These are phyloP conservation scores for Cyphomyrus plagiostoma DNA, from an alignment of 2,113 vertebrate genomes.

Conservation along the genomic window DNA sequence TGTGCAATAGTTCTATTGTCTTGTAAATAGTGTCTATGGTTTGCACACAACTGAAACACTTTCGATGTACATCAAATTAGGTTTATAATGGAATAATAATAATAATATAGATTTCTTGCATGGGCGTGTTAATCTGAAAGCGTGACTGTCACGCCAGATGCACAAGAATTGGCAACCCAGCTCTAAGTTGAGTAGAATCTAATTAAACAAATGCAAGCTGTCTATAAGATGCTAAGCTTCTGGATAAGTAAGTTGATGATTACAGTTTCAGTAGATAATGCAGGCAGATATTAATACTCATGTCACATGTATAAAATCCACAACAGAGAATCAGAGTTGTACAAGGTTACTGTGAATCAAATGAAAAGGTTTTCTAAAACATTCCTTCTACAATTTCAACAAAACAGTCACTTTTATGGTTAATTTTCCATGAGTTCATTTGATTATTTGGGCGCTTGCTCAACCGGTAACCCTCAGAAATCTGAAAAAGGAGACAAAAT, in stretches of 20 bases:
- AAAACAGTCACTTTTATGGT: neutral
- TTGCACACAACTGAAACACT: neutral
- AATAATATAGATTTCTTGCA: neutral
- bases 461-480: neutral
- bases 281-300: neutral
- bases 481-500: neutral
- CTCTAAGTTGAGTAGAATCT: neutral
- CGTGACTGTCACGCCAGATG: neutral
- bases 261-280: neutral
- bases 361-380: neutral
- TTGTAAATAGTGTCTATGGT: neutral
- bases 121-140: neutral
- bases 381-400: neutral
- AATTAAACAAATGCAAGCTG: neutral
- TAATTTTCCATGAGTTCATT: neutral
- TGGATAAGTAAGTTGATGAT: neutral
- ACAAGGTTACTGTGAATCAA: neutral
- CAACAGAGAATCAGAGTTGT: neutral
- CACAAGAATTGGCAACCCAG: neutral
- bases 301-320: neutral
- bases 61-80: neutral
- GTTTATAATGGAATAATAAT: neutral
- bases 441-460: neutral
- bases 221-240: neutral
- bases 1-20: neutral